Evolutionary conservation across 23 tunicate species (phyloP), one percentile per base, ranked within the genome.

Genomic region (Ciona savignyi): DNA sequence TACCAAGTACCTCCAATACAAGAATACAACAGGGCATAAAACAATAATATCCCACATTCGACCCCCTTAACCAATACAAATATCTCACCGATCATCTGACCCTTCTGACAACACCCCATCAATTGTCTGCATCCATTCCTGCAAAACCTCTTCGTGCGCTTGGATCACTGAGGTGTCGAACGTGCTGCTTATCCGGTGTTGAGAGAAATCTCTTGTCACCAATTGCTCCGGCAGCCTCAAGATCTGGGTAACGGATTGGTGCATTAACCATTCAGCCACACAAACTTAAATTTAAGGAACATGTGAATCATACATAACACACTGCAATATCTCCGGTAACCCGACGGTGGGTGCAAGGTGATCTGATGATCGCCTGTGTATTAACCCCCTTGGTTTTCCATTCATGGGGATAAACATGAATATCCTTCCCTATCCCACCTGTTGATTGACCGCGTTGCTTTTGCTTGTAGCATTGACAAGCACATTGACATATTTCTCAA

Each of bases 71-170:
- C 21, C 29, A 22, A 22, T 66, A 22, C 9, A n/a, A 65, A 4
- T 9, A n/a, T 22, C 28, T 22, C 26, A 88, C 96, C 96, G 72
- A 33, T 88, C 96, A 70, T 88, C 96, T 2, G 72, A 32, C 25
- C 96, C 87, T 60, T 88, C 96, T 26, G 87, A 77, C 33, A 88
- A 64, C 9, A 88, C 96, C 25, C 96, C 96, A 51, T 88, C 96
- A 34, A 88, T 88, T 0, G 96, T 80, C 68, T 88, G 96, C 75
- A 82, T 88, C 96, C 96, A 88, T 30, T 88, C 96, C 4, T 88
- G 96, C 23, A 88, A 34, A 28, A 81, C 96, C 51, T 77, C 80
- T 66, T 88, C 96, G 69, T 88, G 81, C 23, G 79, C 78, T 77
- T 79, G 77, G 15, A 88, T 78, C 22, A 88, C 72, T 0, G 77